Conservation (phyloP, 2,797 vertebrate genomes). For the Rhyacichthys aspro region DNA sequence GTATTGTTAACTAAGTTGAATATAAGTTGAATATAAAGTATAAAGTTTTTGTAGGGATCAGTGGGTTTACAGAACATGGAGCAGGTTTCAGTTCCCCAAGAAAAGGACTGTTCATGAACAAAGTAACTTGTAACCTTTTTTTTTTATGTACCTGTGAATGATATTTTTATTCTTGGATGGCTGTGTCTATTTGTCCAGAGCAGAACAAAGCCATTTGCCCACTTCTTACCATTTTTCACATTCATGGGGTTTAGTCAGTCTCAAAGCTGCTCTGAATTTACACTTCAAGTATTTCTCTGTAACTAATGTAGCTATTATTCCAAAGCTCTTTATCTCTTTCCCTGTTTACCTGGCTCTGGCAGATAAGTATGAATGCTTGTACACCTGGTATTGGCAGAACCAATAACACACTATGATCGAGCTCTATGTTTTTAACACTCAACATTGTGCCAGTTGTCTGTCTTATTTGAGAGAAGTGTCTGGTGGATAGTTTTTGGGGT, state of each 20-base stretch:
- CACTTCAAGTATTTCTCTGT: background rate
- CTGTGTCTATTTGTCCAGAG: no score
- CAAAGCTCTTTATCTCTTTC: slow-evolving; percentile 11
- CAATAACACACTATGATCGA: slow-evolving; percentile 33
- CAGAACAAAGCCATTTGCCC: background rate
- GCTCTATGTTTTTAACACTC: slow-evolving; percentile 23
- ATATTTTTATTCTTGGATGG: no score
- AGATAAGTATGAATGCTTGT: slow-evolving; percentile 16
- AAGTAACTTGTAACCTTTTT: no score
- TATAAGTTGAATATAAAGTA: no score
- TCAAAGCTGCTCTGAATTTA: background rate
- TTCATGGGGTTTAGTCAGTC: background rate
- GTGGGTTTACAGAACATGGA: no score
- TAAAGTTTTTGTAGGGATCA: no score
- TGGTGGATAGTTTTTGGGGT: slow-evolving; percentile 56
- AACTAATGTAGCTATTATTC: slow-evolving; percentile 21
- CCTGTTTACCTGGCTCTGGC: slow-evolving; percentile 7
- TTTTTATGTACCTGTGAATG: no score
- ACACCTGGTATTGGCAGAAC: slow-evolving; percentile 16
- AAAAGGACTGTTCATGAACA: no score
- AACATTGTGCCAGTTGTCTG: slow-evolving; percentile 42
- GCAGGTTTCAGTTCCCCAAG: no score
- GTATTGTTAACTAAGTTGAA: no score
- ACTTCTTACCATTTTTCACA: background rate
- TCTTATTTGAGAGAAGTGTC: slow-evolving; percentile 46